Evolutionary conservation across 2,113 vertebrate species (phyloP).

Genomic region (Cynocephalus volans): DNA sequence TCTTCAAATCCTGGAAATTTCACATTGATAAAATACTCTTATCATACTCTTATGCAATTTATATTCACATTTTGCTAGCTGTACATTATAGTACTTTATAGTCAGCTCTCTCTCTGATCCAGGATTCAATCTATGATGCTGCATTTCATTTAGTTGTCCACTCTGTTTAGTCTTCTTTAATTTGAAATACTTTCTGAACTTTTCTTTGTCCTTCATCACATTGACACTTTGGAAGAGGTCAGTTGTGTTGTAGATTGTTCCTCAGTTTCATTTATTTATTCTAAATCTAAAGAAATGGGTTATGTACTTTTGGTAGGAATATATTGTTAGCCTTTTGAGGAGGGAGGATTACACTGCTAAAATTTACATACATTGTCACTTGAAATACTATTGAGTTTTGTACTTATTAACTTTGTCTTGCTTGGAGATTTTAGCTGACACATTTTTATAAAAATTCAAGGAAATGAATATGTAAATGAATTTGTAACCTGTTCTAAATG

Average conservation of each 20-base stretch:
- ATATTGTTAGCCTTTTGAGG: not conserved
- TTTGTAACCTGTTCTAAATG: conserved; percentile 9
- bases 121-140: not conserved
- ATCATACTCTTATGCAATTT: not conserved
- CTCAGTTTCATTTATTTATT: not conserved
- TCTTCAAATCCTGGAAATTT: conserved; percentile 25
- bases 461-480: conserved; percentile 35
- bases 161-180: not conserved
- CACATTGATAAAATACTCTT: not conserved
- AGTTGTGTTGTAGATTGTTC: not conserved
- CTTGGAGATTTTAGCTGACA: conserved; percentile 30
- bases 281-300: conserved; percentile 12
- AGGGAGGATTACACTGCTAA: not conserved
- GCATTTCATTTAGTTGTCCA: not conserved
- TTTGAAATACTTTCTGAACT: conserved; percentile 7
- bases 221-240: conserved; percentile 20
- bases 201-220: not conserved
- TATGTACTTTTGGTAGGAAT: not conserved
- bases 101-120: not conserved
- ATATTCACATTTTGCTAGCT: not conserved
- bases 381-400: conserved; percentile 29
- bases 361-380: not conserved
- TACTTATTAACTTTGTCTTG: not conserved
- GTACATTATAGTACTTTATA: not conserved
- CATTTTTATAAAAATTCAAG: conserved; percentile 46